Base-by-base conservation (phyloP, 2,797 vertebrate species). In the Takifugu rubripes region DNA sequence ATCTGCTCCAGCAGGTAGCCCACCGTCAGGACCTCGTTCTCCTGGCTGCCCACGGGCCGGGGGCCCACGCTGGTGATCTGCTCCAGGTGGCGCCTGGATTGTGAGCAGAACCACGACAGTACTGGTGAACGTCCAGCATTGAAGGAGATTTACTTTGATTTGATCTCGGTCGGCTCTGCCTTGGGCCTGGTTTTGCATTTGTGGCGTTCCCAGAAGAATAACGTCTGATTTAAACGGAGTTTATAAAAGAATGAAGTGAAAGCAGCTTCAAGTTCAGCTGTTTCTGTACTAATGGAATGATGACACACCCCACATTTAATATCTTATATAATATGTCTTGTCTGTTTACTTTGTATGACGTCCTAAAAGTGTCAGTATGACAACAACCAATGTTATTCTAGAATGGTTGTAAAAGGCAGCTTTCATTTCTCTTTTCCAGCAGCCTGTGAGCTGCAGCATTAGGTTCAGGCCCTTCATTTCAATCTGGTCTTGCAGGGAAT, bases 1-100 rank as follows among this genome's bases (percentile, higher is more conserved):
- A 97, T 92, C 90, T 96, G 92, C 69, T 93, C 84, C 86, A 98
- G 75, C 78, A 99, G 84, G 87, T 97, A 99, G 61, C 68, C 90
- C 52, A 99, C 97, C 0, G 96, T 91, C 81, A 93, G 72, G 45
- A 98, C 86, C 86, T 99, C 97, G 57, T 98, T 98, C 90, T 93
- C 93, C 36, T 78, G 87, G 84, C 97, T 99, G 78, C 97, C 97
- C 70, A 94, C 93, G 1, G 93, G 93, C 75, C 96, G 92, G 25
- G 96, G 94, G 3, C 96, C 95, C 43, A 98, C 89, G 17, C 93
- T 91, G 50, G 96, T 95, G 86, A 99, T 94, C 65, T 87, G 91
- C 78, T 98, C 93, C 84, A 99, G 85, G 83, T 96, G 95, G 15
- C 52, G 81, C 78, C 97, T 46, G 72, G 17, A 86, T 79, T 25